These are phyloP conservation scores for Lophotis ruficrista DNA, from an alignment of 2,113 vertebrate species.

Conservation along the genomic window DNA sequence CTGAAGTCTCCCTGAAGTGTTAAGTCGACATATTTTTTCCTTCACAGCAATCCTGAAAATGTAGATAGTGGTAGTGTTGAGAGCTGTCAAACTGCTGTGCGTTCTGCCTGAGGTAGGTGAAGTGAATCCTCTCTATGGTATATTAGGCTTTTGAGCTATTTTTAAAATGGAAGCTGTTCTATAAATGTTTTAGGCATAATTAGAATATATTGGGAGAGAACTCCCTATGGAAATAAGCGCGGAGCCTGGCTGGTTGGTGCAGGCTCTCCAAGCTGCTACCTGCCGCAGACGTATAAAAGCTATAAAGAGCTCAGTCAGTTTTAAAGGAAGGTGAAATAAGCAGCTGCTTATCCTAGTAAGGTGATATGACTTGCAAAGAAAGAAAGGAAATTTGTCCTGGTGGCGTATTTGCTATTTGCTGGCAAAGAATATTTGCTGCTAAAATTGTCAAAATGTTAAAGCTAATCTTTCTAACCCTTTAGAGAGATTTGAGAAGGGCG, in stretches of 20 bases:
- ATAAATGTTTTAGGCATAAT: slow-evolving; percentile 14
- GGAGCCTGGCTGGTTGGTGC: background rate
- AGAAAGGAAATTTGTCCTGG: background rate
- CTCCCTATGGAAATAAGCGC: background rate
- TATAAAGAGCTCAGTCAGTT: background rate
- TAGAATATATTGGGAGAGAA: background rate
- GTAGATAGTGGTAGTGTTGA: background rate
- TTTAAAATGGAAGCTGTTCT: slow-evolving; percentile 10
- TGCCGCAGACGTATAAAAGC: background rate
- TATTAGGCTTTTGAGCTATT: background rate
- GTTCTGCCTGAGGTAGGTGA: background rate
- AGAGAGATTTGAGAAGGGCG: background rate
- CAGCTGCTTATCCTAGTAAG: background rate
- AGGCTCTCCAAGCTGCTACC: background rate
- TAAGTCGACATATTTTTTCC: background rate
- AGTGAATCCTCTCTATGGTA: background rate
- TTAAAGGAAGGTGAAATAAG: background rate
- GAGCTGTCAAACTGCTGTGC: background rate
- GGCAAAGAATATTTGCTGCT: background rate
- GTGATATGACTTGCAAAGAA: background rate
- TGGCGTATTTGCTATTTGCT: background rate
- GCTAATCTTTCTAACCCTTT: background rate
- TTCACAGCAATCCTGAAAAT: background rate
- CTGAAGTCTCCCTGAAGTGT: background rate
- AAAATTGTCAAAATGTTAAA: background rate